These are phyloP conservation scores for Tenthredo mesomela DNA, from an alignment of 2,888 invertebrate species.

Conservation along the genomic window DNA sequence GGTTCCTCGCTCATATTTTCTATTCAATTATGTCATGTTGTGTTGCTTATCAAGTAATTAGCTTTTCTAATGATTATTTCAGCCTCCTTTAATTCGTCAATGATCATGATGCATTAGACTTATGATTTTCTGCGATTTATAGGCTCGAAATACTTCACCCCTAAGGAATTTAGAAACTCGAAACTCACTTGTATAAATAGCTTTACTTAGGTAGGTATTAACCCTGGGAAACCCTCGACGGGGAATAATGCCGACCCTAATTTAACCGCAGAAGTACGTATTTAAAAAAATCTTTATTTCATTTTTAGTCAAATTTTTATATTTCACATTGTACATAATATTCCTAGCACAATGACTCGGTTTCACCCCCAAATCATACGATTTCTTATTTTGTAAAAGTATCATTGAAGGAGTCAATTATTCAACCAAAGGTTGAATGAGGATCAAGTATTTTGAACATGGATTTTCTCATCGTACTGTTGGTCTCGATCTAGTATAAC, in stretches of 20 bases:
- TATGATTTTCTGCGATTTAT: not conserved
- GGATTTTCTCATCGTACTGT: slow-evolving; percentile 31
- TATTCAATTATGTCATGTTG: not conserved
- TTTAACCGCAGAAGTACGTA: not conserved
- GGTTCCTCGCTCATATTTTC: not conserved
- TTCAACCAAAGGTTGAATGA: slow-evolving; percentile 4
- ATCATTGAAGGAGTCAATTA: not conserved
- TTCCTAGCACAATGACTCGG: not conserved
- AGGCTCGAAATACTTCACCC: not conserved
- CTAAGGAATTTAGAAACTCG: not conserved
- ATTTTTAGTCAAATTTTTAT: not conserved
- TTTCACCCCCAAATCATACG: not conserved
- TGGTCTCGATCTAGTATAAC: slow-evolving; percentile 11
- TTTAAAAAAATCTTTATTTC: not conserved
- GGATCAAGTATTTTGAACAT: slow-evolving; percentile 12
- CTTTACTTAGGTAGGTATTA: not conserved
- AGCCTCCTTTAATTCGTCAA: not conserved
- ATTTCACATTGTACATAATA: not conserved
- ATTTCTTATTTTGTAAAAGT: not conserved
- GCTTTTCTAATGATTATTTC: not conserved
- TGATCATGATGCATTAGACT: not conserved
- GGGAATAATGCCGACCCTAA: not conserved
- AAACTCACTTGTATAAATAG: not conserved
- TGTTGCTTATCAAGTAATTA: no score
- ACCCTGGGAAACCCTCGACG: not conserved